These are phyloP conservation scores for Chaetorhynchus papuensis DNA, from an alignment of 2,113 vertebrate species.

Conservation along the genomic window DNA sequence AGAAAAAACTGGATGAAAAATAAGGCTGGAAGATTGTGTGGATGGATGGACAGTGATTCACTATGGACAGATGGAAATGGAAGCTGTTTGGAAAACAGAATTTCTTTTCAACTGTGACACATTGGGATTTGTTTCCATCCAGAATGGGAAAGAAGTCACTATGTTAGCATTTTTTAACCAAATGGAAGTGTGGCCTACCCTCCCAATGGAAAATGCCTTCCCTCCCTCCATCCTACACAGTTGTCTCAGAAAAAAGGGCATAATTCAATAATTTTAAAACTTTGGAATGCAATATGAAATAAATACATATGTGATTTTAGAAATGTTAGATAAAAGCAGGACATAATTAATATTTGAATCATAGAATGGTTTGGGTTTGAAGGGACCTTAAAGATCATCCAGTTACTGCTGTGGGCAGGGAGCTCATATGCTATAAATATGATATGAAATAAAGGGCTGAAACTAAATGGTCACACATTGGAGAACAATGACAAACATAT, in stretches of 20 bases:
- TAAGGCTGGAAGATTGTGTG: slow-evolving; percentile 32
- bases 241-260: neutral
- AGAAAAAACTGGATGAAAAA: slow-evolving; percentile 41
- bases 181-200: neutral
- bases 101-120: slow-evolving; percentile 16
- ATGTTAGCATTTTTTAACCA: neutral
- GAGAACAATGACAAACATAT: neutral
- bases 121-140: neutral
- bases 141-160: neutral
- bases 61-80: slow-evolving; percentile 49
- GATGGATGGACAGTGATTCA: slow-evolving; percentile 56
- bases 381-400: neutral
- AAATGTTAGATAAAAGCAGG: neutral
- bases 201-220: neutral
- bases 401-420: neutral
- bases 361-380: neutral
- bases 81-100: slow-evolving; percentile 50
- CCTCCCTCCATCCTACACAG: neutral
- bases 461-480: neutral
- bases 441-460: neutral
- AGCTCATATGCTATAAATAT: neutral
- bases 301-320: neutral
- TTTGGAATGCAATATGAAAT: neutral
- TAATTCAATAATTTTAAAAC: neutral
- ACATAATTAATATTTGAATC: neutral